Evolutionary conservation across 53 echinoderm and acorn worm species (phyloP).

Genomic region (Mesocentrotus franciscanus): DNA sequence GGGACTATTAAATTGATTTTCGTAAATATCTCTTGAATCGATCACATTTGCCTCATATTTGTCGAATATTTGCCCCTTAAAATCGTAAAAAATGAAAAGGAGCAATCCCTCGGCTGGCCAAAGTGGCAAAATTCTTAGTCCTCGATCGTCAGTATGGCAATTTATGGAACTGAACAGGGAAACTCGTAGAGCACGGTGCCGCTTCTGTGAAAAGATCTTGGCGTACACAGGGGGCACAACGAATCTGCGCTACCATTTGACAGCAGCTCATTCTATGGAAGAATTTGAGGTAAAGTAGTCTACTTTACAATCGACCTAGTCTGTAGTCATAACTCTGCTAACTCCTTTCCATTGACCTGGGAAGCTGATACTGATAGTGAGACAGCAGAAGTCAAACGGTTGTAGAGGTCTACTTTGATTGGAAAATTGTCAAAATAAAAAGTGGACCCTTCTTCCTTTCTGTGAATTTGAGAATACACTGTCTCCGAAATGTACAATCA

Average conservation of each 20-base stretch:
- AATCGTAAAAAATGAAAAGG: neutral
- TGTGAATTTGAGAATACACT: no score
- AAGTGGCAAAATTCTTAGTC: slow-evolving; percentile 46
- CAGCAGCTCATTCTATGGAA: slow-evolving; percentile 55
- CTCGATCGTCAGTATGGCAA: slow-evolving; percentile 59
- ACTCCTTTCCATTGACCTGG: neutral
- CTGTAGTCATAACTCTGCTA: neutral
- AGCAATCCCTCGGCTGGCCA: slow-evolving; percentile 34
- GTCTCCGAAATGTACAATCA: no score
- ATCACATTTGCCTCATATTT: slow-evolving; percentile 32
- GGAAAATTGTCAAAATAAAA: no score
- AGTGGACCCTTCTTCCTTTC: no score
- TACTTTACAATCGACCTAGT: neutral
- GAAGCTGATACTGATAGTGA: neutral
- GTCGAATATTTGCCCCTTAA: neutral
- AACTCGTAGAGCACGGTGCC: slow-evolving; percentile 44
- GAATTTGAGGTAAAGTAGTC: slow-evolving; percentile 53
- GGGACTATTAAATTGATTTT: neutral
- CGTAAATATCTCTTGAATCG: neutral
- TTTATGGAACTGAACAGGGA: slow-evolving; percentile 60
- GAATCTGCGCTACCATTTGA: slow-evolving; percentile 58
- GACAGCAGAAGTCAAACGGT: no score
- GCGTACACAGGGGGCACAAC: slow-evolving; percentile 61
- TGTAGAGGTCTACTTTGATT: no score
- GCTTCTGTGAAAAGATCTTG: slow-evolving; percentile 46